Evolutionary conservation across 2,113 vertebrate species (phyloP), one percentile per base, ranked within the genome.

Genomic region (Brachypodius melanocephalos): DNA sequence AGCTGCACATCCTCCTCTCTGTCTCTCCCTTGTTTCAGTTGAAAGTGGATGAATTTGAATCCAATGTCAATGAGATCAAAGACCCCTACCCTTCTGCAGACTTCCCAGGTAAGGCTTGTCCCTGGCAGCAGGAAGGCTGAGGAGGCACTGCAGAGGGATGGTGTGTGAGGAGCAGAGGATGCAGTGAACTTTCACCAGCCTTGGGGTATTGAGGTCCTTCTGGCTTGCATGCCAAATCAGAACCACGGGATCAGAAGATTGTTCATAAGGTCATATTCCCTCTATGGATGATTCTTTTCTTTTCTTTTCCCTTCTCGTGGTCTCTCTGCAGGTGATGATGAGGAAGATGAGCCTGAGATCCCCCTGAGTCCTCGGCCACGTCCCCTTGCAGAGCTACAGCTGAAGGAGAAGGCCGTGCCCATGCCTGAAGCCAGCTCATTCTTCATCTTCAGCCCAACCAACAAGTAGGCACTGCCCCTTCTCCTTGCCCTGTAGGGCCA

Each of bases 21-120:
- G 36, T 94, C 94, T 94, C 77, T 92, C 21, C 19, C 21, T 81
- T 75, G 7, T 77, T 97, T 54, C 97, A 99, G 99, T 98, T 99
- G 46, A 99, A 99, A 98, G 96, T 99, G 19, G 99, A 99, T 3
- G 99, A 99, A 90, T 99, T 99, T 98, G 99, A 99, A 97, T 99
- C 99, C 18, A 99, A 99, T 16, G 99, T 99, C 84, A 99, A 99
- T 49, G 99, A 99, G 97, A 98, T 99, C 76, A 99, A 99, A 96
- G 99, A 99, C 71, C 99, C 99, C 6, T 99, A 99, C 93, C 99
- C 99, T 43, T 99, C 99, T 25, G 99, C 98, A 22, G 99, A 99
- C 94, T 99, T 99, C 87, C 99, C 99, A 98, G 99, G 99, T 99
- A 98, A 96, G 81, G 2, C 17, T 43, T 84, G 51, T 32, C 43